A percentile compares a stretch with the other conserved stretches of the same genome.
Conservation (phyloP, 2,888 invertebrate species). For the Ophonus ardosiacus region DNA sequence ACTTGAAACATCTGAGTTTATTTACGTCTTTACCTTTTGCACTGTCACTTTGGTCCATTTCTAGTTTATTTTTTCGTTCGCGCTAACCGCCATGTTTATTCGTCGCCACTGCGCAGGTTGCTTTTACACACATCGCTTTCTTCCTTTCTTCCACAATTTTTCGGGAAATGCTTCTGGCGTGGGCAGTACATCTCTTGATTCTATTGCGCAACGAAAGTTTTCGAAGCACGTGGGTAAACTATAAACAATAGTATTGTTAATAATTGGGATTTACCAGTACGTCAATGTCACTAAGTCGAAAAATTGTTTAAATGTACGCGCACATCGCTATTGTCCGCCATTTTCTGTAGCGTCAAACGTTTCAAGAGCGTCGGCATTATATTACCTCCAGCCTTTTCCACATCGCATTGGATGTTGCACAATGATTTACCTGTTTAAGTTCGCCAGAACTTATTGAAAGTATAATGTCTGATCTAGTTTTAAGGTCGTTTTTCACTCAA, state of each 20-base stretch:
- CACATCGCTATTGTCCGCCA: slow-evolving; percentile 60
- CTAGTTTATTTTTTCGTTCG: background rate
- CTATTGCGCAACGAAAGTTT: slow-evolving; percentile 71
- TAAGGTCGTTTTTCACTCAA: slow-evolving; percentile 1
- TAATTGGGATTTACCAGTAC: no score
- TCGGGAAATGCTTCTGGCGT: slow-evolving; percentile 67
- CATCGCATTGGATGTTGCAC: background rate
- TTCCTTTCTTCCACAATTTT: no score
- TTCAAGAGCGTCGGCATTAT: slow-evolving; percentile 15
- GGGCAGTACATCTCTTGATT: slow-evolving; percentile 70
- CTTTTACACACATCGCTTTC: slow-evolving; percentile 67
- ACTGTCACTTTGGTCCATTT: slow-evolving; percentile 5
- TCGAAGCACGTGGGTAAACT: slow-evolving; percentile 70
- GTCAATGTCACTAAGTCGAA: slow-evolving; percentile 68
- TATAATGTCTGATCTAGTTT: slow-evolving; percentile 16
- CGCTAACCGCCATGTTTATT: background rate
- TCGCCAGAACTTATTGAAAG: slow-evolving; percentile 10
- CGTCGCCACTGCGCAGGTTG: background rate
- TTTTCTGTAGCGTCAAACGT: slow-evolving; percentile 35
- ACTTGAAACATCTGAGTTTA: slow-evolving; percentile 21
- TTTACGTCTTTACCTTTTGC: background rate
- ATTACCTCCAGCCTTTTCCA: background rate
- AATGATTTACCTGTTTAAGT: slow-evolving; percentile 31
- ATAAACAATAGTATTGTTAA: slow-evolving; percentile 69
- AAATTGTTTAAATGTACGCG: slow-evolving; percentile 69